Base-by-base conservation (phyloP, 1,140 invertebrate species). In the Saccostrea echinata region DNA sequence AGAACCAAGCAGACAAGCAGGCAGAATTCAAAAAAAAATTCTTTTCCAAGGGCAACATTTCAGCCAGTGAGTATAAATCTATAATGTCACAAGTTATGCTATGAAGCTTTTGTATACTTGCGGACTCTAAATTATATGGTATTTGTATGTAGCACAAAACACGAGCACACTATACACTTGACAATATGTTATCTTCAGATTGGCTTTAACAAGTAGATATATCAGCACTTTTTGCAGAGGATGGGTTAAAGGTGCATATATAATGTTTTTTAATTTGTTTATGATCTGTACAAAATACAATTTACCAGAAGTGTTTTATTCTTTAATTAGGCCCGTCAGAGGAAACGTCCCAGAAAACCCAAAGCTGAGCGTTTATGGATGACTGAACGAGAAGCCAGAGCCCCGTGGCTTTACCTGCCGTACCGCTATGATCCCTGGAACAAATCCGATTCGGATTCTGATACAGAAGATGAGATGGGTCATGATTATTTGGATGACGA, bases 401-500 rank as follows among this genome's bases (percentile, higher is more conserved):
- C 52, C n/a, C 64, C 24, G 16, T n/a, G 84, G 61, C 24, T 43
- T 24, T 35, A 35, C 3, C 33, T 24, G 27, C 57, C 18, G 16
- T 53, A 35, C 21, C 61, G 21, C 24, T 84, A 61, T 43, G 30
- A 43, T 33, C 35, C 57, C 0, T 84, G 21, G 21, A 43, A 27
- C n/a, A 51, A 33, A 9, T 27, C 24, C 9, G 35, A 71, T 13
- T 43, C 33, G n/a, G 33, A 85, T 18, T 35, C 35, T 0, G 57
- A 85, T 16, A 43, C 33, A 33, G 12, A 64, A 84, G 83, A 85
- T 68, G 87, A 87, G 24, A 84, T 90, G 81, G 85, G 89, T 8
- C 84, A 88, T 27, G 88, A 89, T 90, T 88, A 89, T 16, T 30
- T 88, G 55, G 88, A 89, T 88, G 84, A 89, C 83, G 90, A 91